Percentiles rank a stretch among this genome's conserved stretches.
Conservation (phyloP, 2,797 vertebrate genomes). For the Tympanoctomys barrerae region DNA sequence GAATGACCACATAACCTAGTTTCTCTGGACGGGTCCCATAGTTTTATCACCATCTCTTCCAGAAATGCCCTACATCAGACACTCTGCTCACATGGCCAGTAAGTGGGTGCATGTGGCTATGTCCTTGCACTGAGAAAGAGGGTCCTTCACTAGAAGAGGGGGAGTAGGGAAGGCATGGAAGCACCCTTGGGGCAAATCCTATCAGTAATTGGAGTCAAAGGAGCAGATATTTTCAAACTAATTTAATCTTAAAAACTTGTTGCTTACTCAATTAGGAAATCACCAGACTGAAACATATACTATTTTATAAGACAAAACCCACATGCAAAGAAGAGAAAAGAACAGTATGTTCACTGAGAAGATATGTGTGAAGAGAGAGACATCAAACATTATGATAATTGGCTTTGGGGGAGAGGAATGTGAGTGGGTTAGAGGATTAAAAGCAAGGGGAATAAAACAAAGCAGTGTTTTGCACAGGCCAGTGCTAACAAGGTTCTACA, state of each 20-base stretch:
- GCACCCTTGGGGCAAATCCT: neutral
- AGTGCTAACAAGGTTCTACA: constrained; percentile 13
- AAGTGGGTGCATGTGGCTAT: neutral
- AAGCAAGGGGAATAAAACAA: constrained; percentile 38
- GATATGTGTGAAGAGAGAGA: neutral
- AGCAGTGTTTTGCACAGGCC: neutral
- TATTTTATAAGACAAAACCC: neutral
- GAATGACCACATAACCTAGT: neutral
- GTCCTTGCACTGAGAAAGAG: neutral
- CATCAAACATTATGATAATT: neutral
- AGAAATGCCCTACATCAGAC: neutral
- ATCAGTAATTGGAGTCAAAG: neutral
- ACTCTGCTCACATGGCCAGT: neutral
- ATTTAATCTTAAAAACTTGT: neutral
- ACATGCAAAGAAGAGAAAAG: neutral
- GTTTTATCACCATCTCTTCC: neutral
- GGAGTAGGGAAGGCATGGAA: neutral
- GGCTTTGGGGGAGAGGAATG: constrained; percentile 46
- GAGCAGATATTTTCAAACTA: neutral
- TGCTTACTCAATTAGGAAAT: constrained; percentile 23
- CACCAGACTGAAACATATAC: neutral
- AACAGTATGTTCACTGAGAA: neutral
- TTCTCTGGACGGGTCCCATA: neutral
- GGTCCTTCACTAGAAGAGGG: neutral
- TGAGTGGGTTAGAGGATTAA: constrained; percentile 34